phyloP scores from a whole-genome alignment of 2,888 invertebrate genomes.

The Chloromyia formosa region DNA sequence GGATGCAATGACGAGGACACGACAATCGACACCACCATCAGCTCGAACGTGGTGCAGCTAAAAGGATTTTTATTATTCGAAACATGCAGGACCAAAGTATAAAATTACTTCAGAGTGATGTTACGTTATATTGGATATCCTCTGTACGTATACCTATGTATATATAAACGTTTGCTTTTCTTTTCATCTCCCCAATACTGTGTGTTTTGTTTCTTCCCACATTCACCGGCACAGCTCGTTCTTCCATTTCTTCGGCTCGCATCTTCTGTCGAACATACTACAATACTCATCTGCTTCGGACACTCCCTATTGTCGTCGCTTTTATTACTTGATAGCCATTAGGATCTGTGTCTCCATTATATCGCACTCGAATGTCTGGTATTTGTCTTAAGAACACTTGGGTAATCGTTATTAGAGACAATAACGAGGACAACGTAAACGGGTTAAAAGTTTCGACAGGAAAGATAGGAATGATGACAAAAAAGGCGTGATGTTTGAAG shows the following conservation, averaged over 20 bases:
- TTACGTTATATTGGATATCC: slow-evolving; percentile 3
- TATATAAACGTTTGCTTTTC: background rate
- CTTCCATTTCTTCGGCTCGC: too few relatives aligned
- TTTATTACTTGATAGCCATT: slow-evolving; percentile 47
- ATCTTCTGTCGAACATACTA: too few relatives aligned
- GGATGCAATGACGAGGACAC: slow-evolving; percentile 23
- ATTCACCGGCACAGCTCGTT: too few relatives aligned
- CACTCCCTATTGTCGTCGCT: slow-evolving; percentile 16
- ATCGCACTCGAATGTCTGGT: slow-evolving; percentile 47
- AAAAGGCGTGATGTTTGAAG: slow-evolving; percentile 23
- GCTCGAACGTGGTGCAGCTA: slow-evolving; percentile 36
- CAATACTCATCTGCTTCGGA: background rate
- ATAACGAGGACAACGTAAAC: slow-evolving; percentile 33
- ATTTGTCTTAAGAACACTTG: slow-evolving; percentile 47
- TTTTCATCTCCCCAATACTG: background rate
- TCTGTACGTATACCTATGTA: background rate
- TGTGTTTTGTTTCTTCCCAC: background rate
- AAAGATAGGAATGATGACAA: background rate
- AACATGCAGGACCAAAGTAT: slow-evolving; percentile 49
- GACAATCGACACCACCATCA: slow-evolving; percentile 37
- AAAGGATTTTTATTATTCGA: slow-evolving; percentile 51
- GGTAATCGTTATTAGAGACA: slow-evolving; percentile 39
- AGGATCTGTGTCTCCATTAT: slow-evolving; percentile 48
- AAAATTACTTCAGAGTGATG: slow-evolving; percentile 47
- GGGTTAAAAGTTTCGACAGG: slow-evolving; percentile 18